These are phyloP conservation scores for Microcebus ravelobensis DNA, from an alignment of 2,113 vertebrate genomes.

Conservation along the genomic window DNA sequence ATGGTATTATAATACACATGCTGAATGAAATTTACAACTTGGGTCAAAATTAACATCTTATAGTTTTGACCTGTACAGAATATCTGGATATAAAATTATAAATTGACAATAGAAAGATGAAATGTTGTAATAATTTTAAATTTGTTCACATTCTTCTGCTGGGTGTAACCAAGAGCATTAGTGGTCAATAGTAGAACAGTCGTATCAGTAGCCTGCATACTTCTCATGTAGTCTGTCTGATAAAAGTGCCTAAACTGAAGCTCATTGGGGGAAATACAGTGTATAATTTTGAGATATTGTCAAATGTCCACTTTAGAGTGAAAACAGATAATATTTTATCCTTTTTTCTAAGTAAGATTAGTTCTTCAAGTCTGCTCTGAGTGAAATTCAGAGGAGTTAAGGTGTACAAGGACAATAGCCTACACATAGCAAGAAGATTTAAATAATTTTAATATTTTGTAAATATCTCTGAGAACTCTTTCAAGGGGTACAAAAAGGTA, in stretches of 20 bases:
- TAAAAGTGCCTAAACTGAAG: neutral
- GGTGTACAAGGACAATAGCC: neutral
- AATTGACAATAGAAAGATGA: neutral
- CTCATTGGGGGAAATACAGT: neutral
- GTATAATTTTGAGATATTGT: neutral
- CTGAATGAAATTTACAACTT: neutral
- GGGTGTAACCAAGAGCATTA: accelerated
- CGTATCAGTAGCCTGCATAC: accelerated
- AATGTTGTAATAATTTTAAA: neutral
- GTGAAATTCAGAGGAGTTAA: neutral
- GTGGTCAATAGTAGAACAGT: neutral
- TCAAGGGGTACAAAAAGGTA: neutral
- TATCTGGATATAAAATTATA: neutral
- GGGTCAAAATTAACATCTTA: neutral
- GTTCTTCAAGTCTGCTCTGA: neutral
- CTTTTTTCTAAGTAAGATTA: neutral
- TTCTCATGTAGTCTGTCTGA: neutral
- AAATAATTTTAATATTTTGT: neutral
- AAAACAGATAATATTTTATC: neutral
- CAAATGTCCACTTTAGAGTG: neutral
- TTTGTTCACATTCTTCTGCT: neutral
- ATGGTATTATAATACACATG: neutral
- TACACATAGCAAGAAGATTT: neutral
- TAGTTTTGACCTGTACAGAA: neutral
- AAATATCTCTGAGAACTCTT: neutral